phyloP scores from a whole-genome alignment of 2,888 invertebrate genomes.

The Selenia dentaria region DNA sequence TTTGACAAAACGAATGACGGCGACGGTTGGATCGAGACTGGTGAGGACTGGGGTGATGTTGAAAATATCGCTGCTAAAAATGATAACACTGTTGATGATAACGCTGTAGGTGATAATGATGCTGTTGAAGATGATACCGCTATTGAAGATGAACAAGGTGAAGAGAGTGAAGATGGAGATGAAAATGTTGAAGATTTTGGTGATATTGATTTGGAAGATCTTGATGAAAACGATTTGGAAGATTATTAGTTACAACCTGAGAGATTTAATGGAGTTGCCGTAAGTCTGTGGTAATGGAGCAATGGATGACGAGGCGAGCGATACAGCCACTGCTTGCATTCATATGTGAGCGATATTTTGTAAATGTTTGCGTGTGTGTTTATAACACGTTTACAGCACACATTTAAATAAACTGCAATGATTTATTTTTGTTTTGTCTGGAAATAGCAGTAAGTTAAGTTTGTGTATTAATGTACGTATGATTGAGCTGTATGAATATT shows the following conservation, averaged over 20 bases:
- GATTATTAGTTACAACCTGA: slow-evolving; percentile 45
- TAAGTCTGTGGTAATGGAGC: too few relatives aligned
- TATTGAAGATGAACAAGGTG: background rate
- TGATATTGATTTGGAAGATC: slow-evolving; percentile 27
- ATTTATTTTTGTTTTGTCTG: too few relatives aligned
- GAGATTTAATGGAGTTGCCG: too few relatives aligned
- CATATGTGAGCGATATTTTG: too few relatives aligned
- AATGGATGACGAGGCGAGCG: too few relatives aligned
- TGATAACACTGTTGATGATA: background rate
- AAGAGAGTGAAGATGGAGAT: background rate
- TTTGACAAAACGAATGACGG: background rate
- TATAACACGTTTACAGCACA: too few relatives aligned
- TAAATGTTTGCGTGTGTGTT: too few relatives aligned
- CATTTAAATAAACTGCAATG: too few relatives aligned
- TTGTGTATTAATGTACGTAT: too few relatives aligned
- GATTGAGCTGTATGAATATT: too few relatives aligned
- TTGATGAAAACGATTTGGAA: slow-evolving; percentile 58
- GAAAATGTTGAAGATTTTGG: background rate
- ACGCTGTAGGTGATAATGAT: background rate
- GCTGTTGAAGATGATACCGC: background rate
- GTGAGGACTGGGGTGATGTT: slow-evolving; percentile 2
- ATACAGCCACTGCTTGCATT: too few relatives aligned
- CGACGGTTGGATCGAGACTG: background rate
- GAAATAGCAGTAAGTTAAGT: too few relatives aligned
- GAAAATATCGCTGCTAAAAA: background rate